phyloP scores from a whole-genome alignment of 2,797 vertebrate genomes.

The Avahi laniger region DNA sequence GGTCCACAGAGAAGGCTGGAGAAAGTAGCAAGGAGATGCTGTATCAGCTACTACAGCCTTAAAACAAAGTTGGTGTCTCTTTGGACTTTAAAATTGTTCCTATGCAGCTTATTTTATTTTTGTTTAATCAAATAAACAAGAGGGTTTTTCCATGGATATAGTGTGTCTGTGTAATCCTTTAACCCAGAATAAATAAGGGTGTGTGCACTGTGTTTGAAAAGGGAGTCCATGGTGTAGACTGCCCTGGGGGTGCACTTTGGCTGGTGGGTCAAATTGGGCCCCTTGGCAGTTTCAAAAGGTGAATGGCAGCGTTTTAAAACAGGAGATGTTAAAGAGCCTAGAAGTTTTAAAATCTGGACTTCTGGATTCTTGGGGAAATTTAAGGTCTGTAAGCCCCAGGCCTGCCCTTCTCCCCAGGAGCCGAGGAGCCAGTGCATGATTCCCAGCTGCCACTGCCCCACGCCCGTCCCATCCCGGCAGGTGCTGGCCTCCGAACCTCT shows the following conservation, averaged over 20 bases:
- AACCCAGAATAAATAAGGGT: not conserved
- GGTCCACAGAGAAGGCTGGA: slow-evolving; percentile 90
- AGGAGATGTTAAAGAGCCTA: not conserved
- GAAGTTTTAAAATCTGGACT: not conserved
- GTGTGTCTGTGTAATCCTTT: slow-evolving; percentile 63
- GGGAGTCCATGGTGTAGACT: fast-evolving
- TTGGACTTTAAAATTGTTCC: slow-evolving; percentile 99
- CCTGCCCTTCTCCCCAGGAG: not conserved
- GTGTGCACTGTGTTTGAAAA: not conserved
- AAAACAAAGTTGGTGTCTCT: slow-evolving; percentile 92
- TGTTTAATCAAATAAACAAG: slow-evolving; percentile 98
- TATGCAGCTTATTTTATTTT: slow-evolving; percentile 97
- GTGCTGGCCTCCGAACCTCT: not conserved
- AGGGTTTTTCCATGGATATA: slow-evolving; percentile 84
- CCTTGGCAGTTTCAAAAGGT: not conserved
- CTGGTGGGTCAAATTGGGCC: not conserved
- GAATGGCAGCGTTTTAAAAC: not conserved
- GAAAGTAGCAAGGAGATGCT: slow-evolving; percentile 90
- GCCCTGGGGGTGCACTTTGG: fast-evolving
- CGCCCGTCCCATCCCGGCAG: too few species aligned
- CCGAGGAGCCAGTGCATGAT: not conserved
- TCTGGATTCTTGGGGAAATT: not conserved
- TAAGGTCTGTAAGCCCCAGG: not conserved
- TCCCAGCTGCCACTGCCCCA: not conserved
- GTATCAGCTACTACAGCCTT: slow-evolving; percentile 91